Evolutionary conservation across 2,113 vertebrate genomes (phyloP), one percentile per base, ranked within the genome.

Genomic region (Nipponia nippon): DNA sequence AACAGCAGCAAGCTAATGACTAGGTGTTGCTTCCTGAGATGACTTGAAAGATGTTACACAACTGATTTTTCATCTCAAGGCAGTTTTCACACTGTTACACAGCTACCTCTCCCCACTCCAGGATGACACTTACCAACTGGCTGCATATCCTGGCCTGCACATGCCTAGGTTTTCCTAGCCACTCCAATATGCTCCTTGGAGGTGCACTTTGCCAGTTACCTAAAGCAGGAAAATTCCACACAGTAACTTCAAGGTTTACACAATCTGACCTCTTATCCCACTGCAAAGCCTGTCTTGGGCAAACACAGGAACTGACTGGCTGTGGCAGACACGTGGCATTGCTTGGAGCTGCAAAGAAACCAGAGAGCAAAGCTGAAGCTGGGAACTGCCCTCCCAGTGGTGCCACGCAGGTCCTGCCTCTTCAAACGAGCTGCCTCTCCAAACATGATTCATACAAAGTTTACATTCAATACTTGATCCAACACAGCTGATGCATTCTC

Each of bases 1-100:
- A 97, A 92, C 78, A 94, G 85, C 89, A 95, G 95, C 95, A 98
- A 98, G 89, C 93, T 98, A 98, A 98, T 97, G 96, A 97, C 89
- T 92, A 79, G 56, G 53, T 77, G 92, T 93, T 77, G 61, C 49
- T 96, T 93, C 79, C 79, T 87, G 46, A 71, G 63, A 94, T 89
- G 81, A 83, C 70, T 55, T 69, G 22, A 81, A 91, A 86, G 95
- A 73, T 90, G 92, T 44, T 76, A 47, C 71, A 50, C 29, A 80
- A 46, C 88, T 89, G 87, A 95, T 86, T 91, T 77, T 87, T 79
- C 89, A 90, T 90, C 52, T 87, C 63, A 71, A 93, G 61, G 19
- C 75, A 87, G 61, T 58, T 88, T 91, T 75, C 38, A 63, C 47
- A 13, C 34, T 29, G 47, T 29, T 66, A 15, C 50, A 46, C 50